Base-by-base conservation (phyloP, 2,888 invertebrate genomes). In the Anarsia innoxiella region DNA sequence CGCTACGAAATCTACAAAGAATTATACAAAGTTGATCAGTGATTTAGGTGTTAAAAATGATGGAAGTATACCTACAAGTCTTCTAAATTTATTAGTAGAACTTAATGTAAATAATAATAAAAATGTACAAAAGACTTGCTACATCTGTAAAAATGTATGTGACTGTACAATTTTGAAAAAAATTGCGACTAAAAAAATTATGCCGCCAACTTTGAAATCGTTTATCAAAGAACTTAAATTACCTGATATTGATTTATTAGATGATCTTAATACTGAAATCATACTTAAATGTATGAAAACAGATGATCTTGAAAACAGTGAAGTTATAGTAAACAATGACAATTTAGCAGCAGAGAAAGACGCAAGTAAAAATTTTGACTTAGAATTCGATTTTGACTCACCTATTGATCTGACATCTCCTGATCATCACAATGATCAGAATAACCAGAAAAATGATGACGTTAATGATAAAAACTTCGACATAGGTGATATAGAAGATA, bases 1-100 rank as follows among this genome's bases (percentile, higher is more conserved):
- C 6, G 67, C 66, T 0, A 82, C 77, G 0, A 85, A 77, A 57
- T 77, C 78, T n/a, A 80, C 77, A 9, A 73, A 78, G 41, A 86
- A 65, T 53, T 75, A 86, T 35, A 82, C 79, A 1, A 83, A 82
- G 60, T 50, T 75, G 19, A 68, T 80, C 10, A 75, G 67, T 41
- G 78, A 82, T 45, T 51, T 79, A 38, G 70, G 77, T 0, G 60
- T 84, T 8, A 66, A 75, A 49, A 67, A 66, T 33, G 63, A 74
- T 44, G 72, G 66, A 14, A 66, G 56, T 35, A 50, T 83, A 28
- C 65, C 86, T 5, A 75, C 78, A 0, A 52, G 53, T 28, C 42
- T 80, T 3, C 64, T 85, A 1, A 76, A 77, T 41, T 53, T 86
- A 42, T 56, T 86, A n/a, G 79, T 84, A 1, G 84, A 87, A 51